Conservation (phyloP, 2,797 vertebrate genomes). For the Euphonia xanthogaster region DNA sequence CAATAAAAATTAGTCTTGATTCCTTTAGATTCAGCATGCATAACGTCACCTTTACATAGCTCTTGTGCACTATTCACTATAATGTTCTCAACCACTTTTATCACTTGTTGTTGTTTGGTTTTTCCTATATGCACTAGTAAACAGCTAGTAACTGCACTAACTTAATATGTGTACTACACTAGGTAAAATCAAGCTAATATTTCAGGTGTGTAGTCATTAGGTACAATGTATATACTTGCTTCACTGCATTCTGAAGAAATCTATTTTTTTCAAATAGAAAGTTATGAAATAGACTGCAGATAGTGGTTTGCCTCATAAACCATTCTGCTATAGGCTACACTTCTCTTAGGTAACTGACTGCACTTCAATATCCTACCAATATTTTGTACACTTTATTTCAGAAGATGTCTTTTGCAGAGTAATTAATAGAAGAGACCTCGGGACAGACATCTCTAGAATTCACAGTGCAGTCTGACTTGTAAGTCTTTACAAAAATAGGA, state of each 20-base stretch:
- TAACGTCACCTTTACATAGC: fast-evolving
- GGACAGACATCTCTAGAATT: background rate
- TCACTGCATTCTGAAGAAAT: background rate
- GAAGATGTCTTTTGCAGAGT: background rate
- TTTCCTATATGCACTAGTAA: background rate
- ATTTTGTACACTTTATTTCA: background rate
- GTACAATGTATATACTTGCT: background rate
- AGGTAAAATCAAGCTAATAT: background rate
- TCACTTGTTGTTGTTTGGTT: background rate
- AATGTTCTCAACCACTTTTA: background rate
- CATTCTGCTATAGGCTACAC: background rate
- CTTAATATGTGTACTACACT: background rate
- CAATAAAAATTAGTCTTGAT: background rate
- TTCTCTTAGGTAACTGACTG: background rate
- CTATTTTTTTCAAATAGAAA: background rate
- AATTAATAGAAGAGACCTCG: background rate
- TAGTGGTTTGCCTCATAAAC: background rate
- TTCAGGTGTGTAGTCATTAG: background rate
- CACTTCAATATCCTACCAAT: background rate
- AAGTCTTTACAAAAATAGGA: background rate
- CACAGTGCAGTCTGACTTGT: background rate
- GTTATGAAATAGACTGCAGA: background rate
- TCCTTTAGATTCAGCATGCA: background rate
- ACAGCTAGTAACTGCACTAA: background rate
- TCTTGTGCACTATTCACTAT: background rate